Conservation (phyloP, 2,888 invertebrate species). For the Eucriotettix oculatus region DNA sequence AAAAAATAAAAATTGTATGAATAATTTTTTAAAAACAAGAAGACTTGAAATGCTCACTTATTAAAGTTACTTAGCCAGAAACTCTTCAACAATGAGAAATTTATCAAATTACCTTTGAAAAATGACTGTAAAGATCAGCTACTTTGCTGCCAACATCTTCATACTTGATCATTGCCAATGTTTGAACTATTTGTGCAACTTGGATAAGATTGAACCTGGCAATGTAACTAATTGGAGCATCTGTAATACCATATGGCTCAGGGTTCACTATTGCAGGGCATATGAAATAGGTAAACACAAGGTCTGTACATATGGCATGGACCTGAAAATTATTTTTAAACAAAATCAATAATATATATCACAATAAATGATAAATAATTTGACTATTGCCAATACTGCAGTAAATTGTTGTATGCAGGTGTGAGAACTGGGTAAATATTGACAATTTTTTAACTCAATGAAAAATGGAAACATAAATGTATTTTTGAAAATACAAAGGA, state of each 20-base stretch:
- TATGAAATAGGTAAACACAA: conserved; percentile 84
- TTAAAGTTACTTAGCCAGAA: no score
- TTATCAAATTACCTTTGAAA: conserved; percentile 40
- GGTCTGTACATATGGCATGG: conserved; percentile 68
- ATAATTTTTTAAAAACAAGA: no score
- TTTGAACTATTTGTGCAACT: conserved; percentile 86
- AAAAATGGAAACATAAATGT: no score
- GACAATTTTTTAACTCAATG: no score
- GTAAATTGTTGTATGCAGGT: no score
- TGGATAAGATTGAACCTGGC: conserved; percentile 80
- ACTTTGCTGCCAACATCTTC: conserved; percentile 53
- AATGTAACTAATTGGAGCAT: conserved; percentile 78
- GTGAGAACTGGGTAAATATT: no score
- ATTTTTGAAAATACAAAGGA: no score
- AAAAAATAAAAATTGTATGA: no score
- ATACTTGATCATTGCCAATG: conserved; percentile 69
- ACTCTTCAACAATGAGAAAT: no score
- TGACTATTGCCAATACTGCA: neutral
- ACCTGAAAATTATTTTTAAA: conserved; percentile 14
- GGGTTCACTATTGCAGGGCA: conserved; percentile 95
- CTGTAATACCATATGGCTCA: conserved; percentile 85
- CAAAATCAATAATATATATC: conserved; percentile 6
- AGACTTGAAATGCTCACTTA: no score
- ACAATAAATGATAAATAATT: conserved; percentile 1
- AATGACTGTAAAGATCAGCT: conserved; percentile 59